Evolutionary conservation across 2,888 invertebrate species (phyloP), one percentile per base, ranked within the genome.

Genomic region (Willowsia nigromaculata): DNA sequence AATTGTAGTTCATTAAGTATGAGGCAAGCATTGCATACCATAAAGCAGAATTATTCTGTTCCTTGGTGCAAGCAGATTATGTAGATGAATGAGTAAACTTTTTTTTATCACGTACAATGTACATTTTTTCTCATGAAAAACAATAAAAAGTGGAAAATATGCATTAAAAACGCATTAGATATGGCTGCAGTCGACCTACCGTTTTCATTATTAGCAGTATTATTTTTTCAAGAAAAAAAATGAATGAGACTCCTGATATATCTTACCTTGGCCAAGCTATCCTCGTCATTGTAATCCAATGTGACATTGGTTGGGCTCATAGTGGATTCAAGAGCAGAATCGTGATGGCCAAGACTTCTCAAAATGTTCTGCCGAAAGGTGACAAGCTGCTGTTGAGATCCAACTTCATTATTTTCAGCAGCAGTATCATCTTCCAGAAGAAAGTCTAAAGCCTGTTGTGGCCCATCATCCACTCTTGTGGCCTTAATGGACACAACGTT

Each of bases 341-440:
- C 89, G 33, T 43, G 18, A 62, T 85, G 85, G 25, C 89, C 89
- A 53, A 89, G 59, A 85, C 85, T 89, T n/a, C 81, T 89, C 18
- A 89, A 37, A 81, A 89, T 89, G 47, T 85, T 89, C 81, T 85
- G 85, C 37, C 89, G 71, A 62, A 89, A 89, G 40, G 65, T 89
- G 65, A 78, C 84, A 53, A 89, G 88, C 80, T 89, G 88, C 56
- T 87, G 83, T 68, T 89, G 88, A 84, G 88, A 89, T 68, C 84
- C 88, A 22, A 76, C 43, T 22, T 43, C 50, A 27, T 80, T 37
- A 37, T 33, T 76, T 5, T 83, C 76, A 50, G 11, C 27, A 53
- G 40, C 62, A 71, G 74, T 22, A 6, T 65, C 88, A 5, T 80
- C 84, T 33, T 89, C 88, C 78, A 65, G 53, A 33, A 82, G 2